phyloP scores from a whole-genome alignment of 53 echinoderm and acorn worm species.

The Mesocentrotus franciscanus region DNA sequence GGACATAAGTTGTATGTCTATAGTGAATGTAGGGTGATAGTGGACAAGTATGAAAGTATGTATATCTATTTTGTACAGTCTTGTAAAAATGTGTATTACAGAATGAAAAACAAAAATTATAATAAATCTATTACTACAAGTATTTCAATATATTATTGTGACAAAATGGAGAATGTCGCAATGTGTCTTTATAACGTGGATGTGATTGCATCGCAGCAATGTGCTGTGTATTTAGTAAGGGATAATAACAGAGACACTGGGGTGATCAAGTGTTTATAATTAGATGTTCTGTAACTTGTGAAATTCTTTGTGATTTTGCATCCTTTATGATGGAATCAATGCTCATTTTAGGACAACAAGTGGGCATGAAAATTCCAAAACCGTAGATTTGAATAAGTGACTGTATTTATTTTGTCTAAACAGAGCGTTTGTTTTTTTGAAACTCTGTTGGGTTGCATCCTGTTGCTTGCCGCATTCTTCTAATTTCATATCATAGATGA shows the following conservation, averaged over 20 bases:
- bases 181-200: slow-evolving; percentile 16
- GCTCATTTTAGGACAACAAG: background rate
- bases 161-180: background rate
- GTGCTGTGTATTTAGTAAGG: slow-evolving; percentile 17
- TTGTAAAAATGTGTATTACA: slow-evolving; percentile 63
- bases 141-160: slow-evolving; percentile 52
- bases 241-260: background rate
- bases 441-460: background rate
- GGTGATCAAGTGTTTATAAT: background rate
- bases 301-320: background rate
- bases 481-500: background rate
- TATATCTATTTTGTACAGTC: slow-evolving; percentile 66
- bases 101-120: slow-evolving; percentile 52
- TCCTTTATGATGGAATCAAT: background rate
- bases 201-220: background rate
- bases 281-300: background rate
- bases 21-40: slow-evolving; percentile 40
- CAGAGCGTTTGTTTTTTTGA: slow-evolving; percentile 6
- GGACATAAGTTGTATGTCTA: slow-evolving; percentile 11
- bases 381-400: background rate
- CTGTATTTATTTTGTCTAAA: slow-evolving; percentile 23
- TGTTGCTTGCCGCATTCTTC: slow-evolving; percentile 22
- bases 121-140: slow-evolving; percentile 58
- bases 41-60: slow-evolving; percentile 28
- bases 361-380: slow-evolving; percentile 1